Evolutionary conservation across 2,797 vertebrate species (phyloP).

Genomic region (Crenichthys baileyi): DNA sequence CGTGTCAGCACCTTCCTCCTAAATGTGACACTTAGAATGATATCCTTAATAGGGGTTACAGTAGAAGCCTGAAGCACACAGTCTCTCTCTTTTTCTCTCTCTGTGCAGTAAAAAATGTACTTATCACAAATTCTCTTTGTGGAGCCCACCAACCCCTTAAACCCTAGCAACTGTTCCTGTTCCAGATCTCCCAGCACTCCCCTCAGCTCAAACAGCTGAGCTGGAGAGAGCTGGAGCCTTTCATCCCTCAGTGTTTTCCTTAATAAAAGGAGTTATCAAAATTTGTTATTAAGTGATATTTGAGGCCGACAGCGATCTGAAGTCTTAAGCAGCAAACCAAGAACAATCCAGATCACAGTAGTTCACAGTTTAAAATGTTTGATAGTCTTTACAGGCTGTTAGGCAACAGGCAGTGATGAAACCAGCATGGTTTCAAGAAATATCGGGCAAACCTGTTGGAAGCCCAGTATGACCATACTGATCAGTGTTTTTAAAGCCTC

Average conservation of each 20-base stretch:
- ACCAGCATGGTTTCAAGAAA: background rate
- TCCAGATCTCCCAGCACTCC: background rate
- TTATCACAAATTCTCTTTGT: conserved; percentile 20
- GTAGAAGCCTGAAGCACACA: conserved; percentile 10
- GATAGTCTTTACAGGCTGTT: background rate
- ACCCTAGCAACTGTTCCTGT: conserved; percentile 4
- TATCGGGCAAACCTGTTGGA: background rate
- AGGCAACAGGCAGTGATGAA: background rate
- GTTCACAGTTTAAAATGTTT: background rate
- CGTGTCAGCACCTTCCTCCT: conserved; percentile 13
- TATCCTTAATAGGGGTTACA: conserved; percentile 9
- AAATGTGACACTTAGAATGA: conserved; percentile 22
- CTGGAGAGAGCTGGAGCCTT: background rate
- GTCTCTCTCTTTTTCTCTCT: background rate
- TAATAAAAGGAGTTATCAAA: background rate
- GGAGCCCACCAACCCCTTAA: conserved; percentile 45
- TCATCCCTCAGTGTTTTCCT: background rate
- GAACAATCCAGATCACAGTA: background rate
- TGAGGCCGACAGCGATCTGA: background rate
- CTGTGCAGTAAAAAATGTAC: conserved; percentile 19
- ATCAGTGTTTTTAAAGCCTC: background rate
- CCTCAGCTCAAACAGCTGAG: conserved; percentile 14
- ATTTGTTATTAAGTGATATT: conserved; percentile 3
- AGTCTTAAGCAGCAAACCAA: background rate
- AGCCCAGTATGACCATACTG: background rate